Evolutionary conservation across 1,140 invertebrate genomes (phyloP).

Genomic region (Hypsibius dujardini): DNA sequence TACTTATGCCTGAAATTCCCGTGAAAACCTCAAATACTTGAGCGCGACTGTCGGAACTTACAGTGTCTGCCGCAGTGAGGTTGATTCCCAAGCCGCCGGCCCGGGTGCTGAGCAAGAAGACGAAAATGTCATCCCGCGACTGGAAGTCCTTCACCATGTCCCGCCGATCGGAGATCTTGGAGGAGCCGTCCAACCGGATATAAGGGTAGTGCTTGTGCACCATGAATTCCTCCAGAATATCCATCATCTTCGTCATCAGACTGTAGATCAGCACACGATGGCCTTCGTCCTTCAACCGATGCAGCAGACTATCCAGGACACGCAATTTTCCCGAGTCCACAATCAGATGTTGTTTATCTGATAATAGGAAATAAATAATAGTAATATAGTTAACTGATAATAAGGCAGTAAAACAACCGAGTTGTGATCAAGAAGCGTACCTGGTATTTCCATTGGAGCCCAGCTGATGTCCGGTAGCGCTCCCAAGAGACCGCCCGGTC

Average conservation of each 20-base stretch:
- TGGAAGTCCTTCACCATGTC: slow-evolving; percentile 87
- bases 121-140: slow-evolving; percentile 64
- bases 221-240: slow-evolving; percentile 63
- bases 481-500: slow-evolving; percentile 32
- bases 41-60: slow-evolving; percentile 35
- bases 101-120: slow-evolving; percentile 82
- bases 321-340: slow-evolving; percentile 81
- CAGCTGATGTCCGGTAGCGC: slow-evolving; percentile 42
- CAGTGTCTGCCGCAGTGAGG: slow-evolving; percentile 91
- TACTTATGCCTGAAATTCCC: too few species aligned
- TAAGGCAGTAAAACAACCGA: background rate
- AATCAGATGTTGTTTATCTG: slow-evolving; percentile 73
- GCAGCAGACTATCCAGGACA: slow-evolving; percentile 65
- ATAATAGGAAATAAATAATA: slow-evolving; percentile 29
- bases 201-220: slow-evolving; percentile 57
- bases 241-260: slow-evolving; percentile 93
- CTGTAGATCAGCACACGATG: slow-evolving; percentile 88
- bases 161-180: slow-evolving; percentile 70
- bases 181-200: slow-evolving; percentile 74
- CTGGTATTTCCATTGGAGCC: slow-evolving; percentile 47
- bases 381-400: slow-evolving; percentile 18
- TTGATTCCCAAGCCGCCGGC: slow-evolving; percentile 96
- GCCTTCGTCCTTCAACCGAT: slow-evolving; percentile 59
- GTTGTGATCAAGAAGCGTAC: slow-evolving; percentile 25
- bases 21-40: too few species aligned